Percentiles rank a stretch among this genome's conserved stretches.
Conservation (phyloP, 2,113 vertebrate species). For the Microcebus lehilahytsara region DNA sequence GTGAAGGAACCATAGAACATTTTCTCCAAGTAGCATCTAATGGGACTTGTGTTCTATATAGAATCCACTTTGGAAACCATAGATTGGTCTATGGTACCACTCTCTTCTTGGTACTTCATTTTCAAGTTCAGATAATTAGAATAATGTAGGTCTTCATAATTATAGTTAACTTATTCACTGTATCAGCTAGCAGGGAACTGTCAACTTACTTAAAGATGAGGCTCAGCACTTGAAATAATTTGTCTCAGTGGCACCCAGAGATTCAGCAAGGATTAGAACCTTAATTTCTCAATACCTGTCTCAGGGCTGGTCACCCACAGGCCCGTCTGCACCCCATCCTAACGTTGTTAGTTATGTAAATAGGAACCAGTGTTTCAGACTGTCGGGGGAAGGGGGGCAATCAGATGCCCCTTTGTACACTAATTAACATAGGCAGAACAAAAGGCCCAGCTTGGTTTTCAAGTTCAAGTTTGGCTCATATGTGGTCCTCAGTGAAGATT, state of each 20-base stretch:
- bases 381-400: conserved; percentile 29
- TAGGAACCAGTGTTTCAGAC: conserved; percentile 53
- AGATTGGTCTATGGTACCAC: neutral
- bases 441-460: conserved; percentile 69
- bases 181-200: neutral
- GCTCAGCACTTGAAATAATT: conserved; percentile 16
- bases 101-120: neutral
- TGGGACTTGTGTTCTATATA: neutral
- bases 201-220: conserved; percentile 18
- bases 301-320: neutral
- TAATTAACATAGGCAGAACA: conserved; percentile 69
- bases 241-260: neutral
- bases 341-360: neutral
- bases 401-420: conserved; percentile 61
- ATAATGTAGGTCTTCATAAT: neutral
- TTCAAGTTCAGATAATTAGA: neutral
- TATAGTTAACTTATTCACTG: neutral
- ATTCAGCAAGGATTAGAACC: neutral
- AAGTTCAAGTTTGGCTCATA: conserved; percentile 65
- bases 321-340: neutral
- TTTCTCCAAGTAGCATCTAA: neutral
- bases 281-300: conserved; percentile 45
- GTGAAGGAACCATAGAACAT: neutral
- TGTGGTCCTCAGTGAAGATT: conserved; percentile 59
- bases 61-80: neutral